phyloP scores from a whole-genome alignment of 2,797 vertebrate genomes.

The Amphiprion clarkii region DNA sequence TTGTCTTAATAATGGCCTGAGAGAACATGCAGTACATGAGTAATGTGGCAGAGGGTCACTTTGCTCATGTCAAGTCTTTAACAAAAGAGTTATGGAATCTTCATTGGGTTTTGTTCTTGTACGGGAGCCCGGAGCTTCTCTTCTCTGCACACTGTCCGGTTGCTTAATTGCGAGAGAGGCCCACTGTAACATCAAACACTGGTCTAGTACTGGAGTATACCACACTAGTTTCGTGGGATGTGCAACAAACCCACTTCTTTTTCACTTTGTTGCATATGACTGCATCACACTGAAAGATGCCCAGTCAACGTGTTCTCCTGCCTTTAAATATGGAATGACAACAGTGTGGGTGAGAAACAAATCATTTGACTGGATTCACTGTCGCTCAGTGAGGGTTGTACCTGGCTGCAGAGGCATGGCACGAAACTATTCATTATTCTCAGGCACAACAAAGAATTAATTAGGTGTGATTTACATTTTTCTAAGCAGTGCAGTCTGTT shows the following conservation, averaged over 20 bases:
- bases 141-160: neutral
- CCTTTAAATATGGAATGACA: neutral
- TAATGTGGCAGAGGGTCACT: conserved; percentile 13
- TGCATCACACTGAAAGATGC: neutral
- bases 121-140: neutral
- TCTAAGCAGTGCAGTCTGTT: neutral
- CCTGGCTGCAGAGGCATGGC: neutral
- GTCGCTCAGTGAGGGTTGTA: neutral
- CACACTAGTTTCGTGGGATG: neutral
- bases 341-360: neutral
- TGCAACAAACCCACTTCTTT: conserved; percentile 17
- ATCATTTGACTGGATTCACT: neutral
- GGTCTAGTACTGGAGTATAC: conserved; percentile 5
- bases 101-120: conserved; percentile 10
- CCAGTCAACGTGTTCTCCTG: neutral
- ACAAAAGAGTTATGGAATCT: conserved; percentile 4
- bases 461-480: neutral
- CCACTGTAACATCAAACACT: conserved; percentile 20
- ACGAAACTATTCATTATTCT: neutral
- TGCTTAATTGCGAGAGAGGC: conserved; percentile 14
- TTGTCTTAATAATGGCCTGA: neutral
- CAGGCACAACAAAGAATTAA: conserved; percentile 7
- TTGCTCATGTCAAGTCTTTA: conserved; percentile 9
- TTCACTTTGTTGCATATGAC: neutral
- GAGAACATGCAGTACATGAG: neutral